Evolutionary conservation across 2,888 invertebrate species (phyloP).

Genomic region (Dusona sp.): DNA sequence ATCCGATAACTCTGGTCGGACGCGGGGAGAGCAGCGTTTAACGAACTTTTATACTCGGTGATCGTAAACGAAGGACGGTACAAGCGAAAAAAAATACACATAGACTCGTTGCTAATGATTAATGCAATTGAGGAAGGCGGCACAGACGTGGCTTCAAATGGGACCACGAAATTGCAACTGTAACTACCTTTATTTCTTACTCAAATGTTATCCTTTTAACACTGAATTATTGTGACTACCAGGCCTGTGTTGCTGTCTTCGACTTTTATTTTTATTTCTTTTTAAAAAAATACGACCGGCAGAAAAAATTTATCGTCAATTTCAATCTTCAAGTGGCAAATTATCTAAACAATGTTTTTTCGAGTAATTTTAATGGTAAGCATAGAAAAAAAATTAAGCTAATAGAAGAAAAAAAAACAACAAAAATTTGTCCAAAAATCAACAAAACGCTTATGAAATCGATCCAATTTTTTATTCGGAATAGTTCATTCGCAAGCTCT

Average conservation of each 20-base stretch:
- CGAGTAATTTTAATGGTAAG: neutral
- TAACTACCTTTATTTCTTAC: constrained; percentile 45
- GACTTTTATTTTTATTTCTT: neutral
- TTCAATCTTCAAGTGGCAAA: constrained; percentile 7
- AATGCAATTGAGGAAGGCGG: constrained; percentile 41
- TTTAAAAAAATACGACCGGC: neutral
- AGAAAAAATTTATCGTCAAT: neutral
- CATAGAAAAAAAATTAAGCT: neutral
- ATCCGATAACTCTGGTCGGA: constrained; percentile 86
- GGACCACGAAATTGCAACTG: constrained; percentile 64
- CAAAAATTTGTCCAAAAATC: neutral
- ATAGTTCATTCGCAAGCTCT: neutral
- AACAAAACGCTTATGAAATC: neutral
- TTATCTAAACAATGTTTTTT: neutral
- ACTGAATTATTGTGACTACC: constrained; percentile 16
- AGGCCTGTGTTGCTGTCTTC: constrained; percentile 58
- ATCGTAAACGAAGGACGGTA: constrained; percentile 29
- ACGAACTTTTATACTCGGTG: constrained; percentile 46
- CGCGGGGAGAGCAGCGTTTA: constrained; percentile 87
- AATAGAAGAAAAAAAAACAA: neutral
- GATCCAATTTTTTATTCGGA: neutral
- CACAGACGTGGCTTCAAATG: constrained; percentile 66
- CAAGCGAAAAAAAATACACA: constrained; percentile 3
- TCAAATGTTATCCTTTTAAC: neutral
- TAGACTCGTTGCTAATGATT: constrained; percentile 29